Evolutionary conservation across 2,113 vertebrate species (phyloP).

Genomic region (Lamprologus ornatipinnis): DNA sequence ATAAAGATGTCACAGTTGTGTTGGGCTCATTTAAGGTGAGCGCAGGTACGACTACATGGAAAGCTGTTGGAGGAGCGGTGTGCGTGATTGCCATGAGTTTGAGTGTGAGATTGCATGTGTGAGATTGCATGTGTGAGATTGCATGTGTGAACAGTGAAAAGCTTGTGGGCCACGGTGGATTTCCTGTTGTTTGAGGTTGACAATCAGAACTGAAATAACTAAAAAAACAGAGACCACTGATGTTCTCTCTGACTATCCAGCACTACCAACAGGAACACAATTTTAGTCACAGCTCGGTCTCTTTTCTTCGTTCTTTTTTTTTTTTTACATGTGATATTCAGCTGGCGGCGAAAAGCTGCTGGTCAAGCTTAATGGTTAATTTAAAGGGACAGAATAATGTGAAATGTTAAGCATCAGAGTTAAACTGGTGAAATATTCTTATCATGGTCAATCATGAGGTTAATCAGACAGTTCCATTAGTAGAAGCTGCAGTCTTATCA

Average conservation of each 20-base stretch:
- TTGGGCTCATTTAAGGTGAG: background rate
- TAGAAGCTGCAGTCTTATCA: background rate
- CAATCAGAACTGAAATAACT: conserved; percentile 58
- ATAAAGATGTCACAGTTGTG: background rate
- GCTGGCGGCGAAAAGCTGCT: background rate
- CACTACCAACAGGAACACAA: background rate
- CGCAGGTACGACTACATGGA: background rate
- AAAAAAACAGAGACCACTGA: conserved; percentile 44
- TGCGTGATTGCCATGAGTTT: background rate
- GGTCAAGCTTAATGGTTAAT: background rate
- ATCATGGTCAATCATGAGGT: background rate
- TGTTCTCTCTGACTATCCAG: background rate
- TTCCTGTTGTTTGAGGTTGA: conserved; percentile 71
- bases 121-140: conserved; percentile 17
- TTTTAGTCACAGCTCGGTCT: background rate
- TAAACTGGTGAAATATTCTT: background rate
- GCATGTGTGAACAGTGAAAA: conserved; percentile 49
- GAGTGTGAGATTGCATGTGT: background rate
- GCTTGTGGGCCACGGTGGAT: conserved; percentile 62
- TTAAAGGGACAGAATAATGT: background rate
- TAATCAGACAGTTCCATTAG: background rate
- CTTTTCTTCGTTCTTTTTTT: background rate
- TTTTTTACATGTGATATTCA: background rate
- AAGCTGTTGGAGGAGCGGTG: background rate
- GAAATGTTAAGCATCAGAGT: background rate